Evolutionary conservation across 1,140 invertebrate species (phyloP), one percentile per base, ranked within the genome.

Genomic region (Listronotus bonariensis): DNA sequence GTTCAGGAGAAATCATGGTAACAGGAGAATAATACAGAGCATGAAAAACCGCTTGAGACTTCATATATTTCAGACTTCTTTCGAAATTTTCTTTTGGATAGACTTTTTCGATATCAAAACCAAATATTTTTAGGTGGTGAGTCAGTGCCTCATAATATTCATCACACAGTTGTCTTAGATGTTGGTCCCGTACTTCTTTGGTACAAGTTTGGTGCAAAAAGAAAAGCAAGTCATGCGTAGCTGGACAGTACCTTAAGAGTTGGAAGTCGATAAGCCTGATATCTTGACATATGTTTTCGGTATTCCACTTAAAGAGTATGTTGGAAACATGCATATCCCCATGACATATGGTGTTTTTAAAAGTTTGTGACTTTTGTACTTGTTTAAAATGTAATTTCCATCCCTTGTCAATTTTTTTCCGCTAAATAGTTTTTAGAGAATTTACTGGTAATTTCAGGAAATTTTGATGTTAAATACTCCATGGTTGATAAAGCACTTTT

Each of bases 231-330:
- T 85, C 84, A 20, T 82, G 54, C 51, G 78, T 79, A 0, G 83
- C 82, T 3, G 81, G 77, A 14, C 79, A 75, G 72, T 83, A 87
- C 38, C 85, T 72, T 0, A 80, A 81, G 31, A 87, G 76, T 74
- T 88, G 87, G 55, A 84, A 87, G 70, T 89, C 87, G 15, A 89
- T 79, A 6, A 89, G 67, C 8, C 83, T 78, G n/a, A 84, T 83
- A 11, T 77, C 72, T 1, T 78, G 55, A 1, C 48, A 58, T 0
- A 17, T 54, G 7, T 26, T 49, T 11, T 55, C 61, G 20, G 64
- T 43, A 15, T 80, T 72, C 61, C 82, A 83, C 71, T 84, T 86
- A 40, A 85, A 82, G 68, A 88, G 80, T 7, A 87, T 72, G 71
- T 88, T 88, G 67, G 85, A 87, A 1, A 79, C 72, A 86, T 86